phyloP scores from a whole-genome alignment of 2,797 vertebrate species.

The Ctenosaura bakeri region DNA sequence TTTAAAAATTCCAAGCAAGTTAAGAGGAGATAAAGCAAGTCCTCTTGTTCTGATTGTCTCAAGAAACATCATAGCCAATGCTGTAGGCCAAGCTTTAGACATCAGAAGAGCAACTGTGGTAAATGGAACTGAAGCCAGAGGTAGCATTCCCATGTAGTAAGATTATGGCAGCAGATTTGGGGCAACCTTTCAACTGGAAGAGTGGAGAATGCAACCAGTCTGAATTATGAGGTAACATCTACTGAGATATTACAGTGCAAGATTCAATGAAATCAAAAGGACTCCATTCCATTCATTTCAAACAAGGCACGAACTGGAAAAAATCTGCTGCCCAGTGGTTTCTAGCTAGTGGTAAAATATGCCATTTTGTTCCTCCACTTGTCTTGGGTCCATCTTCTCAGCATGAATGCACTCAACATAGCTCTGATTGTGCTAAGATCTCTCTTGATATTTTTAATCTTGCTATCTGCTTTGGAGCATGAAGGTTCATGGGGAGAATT shows the following conservation, averaged over 20 bases:
- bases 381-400: background rate
- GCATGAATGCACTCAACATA: background rate
- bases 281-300: constrained; percentile 17
- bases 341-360: background rate
- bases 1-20: background rate
- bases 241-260: background rate
- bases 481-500: background rate
- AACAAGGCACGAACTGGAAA: background rate
- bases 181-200: background rate
- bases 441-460: constrained; percentile 1
- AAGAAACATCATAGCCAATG: constrained; percentile 13
- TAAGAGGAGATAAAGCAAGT: background rate
- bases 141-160: background rate
- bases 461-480: background rate
- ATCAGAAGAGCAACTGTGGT: background rate
- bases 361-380: constrained; percentile 12
- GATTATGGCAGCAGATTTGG: background rate
- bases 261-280: background rate
- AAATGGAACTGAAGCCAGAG: background rate
- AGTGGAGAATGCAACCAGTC: background rate
- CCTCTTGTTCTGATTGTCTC: constrained; percentile 34
- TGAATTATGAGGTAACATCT: constrained; percentile 23
- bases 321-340: constrained; percentile 1
- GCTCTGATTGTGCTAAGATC: background rate
- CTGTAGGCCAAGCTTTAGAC: background rate